phyloP scores from a whole-genome alignment of 1,140 invertebrate genomes.

The Papilio polytes region DNA sequence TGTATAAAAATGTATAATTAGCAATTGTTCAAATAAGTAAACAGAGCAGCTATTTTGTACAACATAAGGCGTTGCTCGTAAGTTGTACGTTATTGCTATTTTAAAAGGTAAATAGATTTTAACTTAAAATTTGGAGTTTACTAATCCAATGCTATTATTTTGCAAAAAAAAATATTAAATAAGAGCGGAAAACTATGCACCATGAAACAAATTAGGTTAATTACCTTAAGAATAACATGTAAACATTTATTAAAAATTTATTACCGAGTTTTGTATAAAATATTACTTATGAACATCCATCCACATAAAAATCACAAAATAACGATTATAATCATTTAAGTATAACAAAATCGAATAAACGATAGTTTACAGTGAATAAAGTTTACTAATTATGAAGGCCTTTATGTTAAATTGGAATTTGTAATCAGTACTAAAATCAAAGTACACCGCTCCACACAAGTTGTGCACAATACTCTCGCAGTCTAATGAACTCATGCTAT shows the following conservation, averaged over 20 bases:
- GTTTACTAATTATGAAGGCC: background rate
- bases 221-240: too few relatives aligned
- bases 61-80: background rate
- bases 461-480: conserved; percentile 1
- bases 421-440: background rate
- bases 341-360: background rate
- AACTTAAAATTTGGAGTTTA: too few relatives aligned
- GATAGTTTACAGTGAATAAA: background rate
- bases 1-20: background rate
- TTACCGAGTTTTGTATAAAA: too few relatives aligned
- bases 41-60: background rate
- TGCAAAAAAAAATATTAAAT: too few relatives aligned
- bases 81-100: background rate
- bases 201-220: too few relatives aligned
- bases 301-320: too few relatives aligned
- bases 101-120: background rate
- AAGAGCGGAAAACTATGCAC: too few relatives aligned
- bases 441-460: conserved; percentile 5
- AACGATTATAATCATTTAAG: too few relatives aligned
- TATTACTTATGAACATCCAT: too few relatives aligned
- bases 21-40: background rate
- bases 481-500: conserved; percentile 4
- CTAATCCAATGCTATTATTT: too few relatives aligned
- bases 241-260: too few relatives aligned
- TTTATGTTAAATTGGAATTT: conserved; percentile 17